These are phyloP conservation scores for Crotalus helleri DNA, from an alignment of 2,113 vertebrate genomes.

Conservation along the genomic window DNA sequence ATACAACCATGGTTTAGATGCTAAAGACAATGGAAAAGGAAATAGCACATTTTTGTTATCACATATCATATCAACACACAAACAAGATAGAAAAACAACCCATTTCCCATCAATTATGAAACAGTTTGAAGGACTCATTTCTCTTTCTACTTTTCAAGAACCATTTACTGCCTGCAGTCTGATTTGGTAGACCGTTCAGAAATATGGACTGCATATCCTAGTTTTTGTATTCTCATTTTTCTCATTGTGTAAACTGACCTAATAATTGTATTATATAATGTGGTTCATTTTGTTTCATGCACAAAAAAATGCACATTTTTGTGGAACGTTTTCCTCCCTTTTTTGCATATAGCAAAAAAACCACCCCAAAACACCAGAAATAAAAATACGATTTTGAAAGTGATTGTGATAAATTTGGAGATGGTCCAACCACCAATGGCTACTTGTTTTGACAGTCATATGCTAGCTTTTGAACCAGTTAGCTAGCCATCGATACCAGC, in stretches of 20 bases:
- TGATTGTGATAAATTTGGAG: too few relatives aligned
- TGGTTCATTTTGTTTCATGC: not conserved
- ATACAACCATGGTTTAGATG: not conserved
- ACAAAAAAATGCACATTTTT: too few relatives aligned
- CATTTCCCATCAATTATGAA: not conserved
- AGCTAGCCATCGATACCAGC: not conserved
- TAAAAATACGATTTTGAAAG: too few relatives aligned
- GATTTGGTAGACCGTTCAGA: not conserved
- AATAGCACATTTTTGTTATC: not conserved
- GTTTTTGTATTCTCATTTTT: not conserved
- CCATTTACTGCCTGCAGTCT: not conserved
- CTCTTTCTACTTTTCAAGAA: not conserved
- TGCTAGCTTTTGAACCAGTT: not conserved
- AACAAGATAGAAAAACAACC: not conserved
- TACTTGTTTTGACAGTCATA: not conserved
- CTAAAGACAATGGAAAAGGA: not conserved
- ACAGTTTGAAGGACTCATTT: not conserved
- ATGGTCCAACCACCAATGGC: not conserved
- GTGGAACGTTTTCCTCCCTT: too few relatives aligned
- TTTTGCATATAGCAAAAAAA: too few relatives aligned
- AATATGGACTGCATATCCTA: not conserved
- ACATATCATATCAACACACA: not conserved
- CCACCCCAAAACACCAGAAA: too few relatives aligned
- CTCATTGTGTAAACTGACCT: not conserved
- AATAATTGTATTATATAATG: not conserved